These are phyloP conservation scores for Sinopyrophorus schimmeli DNA, from an alignment of 2,888 invertebrate genomes.

Conservation along the genomic window DNA sequence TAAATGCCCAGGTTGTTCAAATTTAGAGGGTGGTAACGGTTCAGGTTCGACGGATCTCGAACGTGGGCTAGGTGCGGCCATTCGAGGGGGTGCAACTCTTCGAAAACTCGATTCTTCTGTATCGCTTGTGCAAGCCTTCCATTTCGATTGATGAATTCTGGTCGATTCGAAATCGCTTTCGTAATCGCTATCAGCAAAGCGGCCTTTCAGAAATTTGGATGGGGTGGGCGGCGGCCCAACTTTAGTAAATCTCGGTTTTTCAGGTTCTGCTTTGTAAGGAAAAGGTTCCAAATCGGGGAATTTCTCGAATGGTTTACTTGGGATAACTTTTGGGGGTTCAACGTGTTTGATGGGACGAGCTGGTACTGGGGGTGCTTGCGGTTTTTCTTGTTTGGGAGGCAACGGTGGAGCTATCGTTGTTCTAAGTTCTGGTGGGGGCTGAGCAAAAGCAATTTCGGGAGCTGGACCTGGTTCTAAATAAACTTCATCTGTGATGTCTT, in stretches of 20 bases:
- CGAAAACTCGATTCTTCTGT: conserved; percentile 64
- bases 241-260: conserved; percentile 51
- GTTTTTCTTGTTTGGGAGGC: conserved; percentile 53
- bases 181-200: conserved; percentile 67
- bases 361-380: conserved; percentile 54
- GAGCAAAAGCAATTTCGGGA: conserved; percentile 68
- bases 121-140: conserved; percentile 67
- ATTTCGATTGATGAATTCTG: conserved; percentile 57
- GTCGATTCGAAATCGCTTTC: conserved; percentile 66
- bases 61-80: conserved; percentile 53
- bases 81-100: conserved; percentile 59
- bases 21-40: conserved; percentile 60
- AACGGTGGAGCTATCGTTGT: conserved; percentile 57
- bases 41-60: conserved; percentile 62
- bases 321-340: conserved; percentile 43
- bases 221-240: conserved; percentile 62
- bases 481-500: conserved; percentile 57
- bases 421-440: conserved; percentile 57
- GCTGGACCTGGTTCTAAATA: conserved; percentile 68
- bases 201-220: conserved; percentile 61
- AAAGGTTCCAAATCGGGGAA: conserved; percentile 58
- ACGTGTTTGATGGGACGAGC: conserved; percentile 44
- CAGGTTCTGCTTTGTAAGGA: conserved; percentile 56
- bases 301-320: conserved; percentile 50
- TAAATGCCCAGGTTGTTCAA: conserved; percentile 58